Conservation (phyloP, 2,797 vertebrate genomes). For the Parambassis ranga region DNA sequence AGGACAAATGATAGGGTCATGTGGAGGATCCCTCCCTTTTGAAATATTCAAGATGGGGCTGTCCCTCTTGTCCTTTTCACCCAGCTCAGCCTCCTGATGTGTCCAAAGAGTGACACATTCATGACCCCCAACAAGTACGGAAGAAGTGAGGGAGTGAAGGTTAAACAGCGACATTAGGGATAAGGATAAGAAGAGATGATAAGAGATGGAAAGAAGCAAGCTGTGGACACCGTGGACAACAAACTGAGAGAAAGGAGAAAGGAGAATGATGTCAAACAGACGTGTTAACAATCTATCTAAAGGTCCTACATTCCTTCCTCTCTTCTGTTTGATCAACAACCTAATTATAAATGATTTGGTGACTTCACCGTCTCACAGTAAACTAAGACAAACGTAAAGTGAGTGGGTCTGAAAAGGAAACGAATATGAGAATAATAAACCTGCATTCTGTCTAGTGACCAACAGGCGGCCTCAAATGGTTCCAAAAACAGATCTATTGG, state of each 20-base stretch:
- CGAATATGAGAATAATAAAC: too few relatives aligned
- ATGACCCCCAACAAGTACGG: constrained; percentile 42
- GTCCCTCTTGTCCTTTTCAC: constrained; percentile 32
- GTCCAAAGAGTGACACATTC: constrained; percentile 49
- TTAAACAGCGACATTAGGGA: constrained; percentile 23
- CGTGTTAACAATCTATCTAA: too few relatives aligned
- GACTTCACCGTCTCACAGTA: too few relatives aligned
- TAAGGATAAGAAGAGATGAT: neutral
- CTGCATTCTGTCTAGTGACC: too few relatives aligned
- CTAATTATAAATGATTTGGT: too few relatives aligned
- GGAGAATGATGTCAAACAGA: too few relatives aligned
- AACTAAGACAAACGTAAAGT: too few relatives aligned
- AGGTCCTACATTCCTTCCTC: too few relatives aligned
- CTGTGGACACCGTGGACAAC: neutral
- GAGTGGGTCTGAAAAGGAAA: too few relatives aligned
- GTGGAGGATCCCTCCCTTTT: constrained; percentile 57
- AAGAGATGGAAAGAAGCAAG: neutral
- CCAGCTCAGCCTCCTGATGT: constrained; percentile 15
- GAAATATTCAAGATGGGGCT: constrained; percentile 66
- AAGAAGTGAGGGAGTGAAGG: constrained; percentile 33
- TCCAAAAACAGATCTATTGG: too few relatives aligned
- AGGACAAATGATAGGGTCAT: constrained; percentile 54
- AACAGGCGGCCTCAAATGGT: too few relatives aligned
- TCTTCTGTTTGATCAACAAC: too few relatives aligned
- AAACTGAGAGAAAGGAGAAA: neutral